These are phyloP conservation scores for Pollimyrus isidori DNA, from an alignment of 2,113 vertebrate genomes.

Conservation along the genomic window DNA sequence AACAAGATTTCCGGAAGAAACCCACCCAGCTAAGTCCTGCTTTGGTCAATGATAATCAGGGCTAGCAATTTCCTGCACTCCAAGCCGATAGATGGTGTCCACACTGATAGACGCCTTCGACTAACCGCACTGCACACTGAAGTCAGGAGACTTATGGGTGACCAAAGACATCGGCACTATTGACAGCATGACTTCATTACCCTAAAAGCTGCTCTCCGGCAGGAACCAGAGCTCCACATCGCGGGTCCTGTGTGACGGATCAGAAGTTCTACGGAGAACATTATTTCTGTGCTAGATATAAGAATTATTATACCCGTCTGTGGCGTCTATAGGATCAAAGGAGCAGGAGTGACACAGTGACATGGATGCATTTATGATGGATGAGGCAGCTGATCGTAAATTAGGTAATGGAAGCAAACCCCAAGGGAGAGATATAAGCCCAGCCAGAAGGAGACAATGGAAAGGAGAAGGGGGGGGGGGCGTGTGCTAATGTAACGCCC, in stretches of 20 bases:
- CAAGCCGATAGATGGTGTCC: background rate
- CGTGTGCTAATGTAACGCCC: background rate
- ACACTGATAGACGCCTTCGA: background rate
- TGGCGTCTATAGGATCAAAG: conserved; percentile 38
- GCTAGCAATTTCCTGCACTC: background rate
- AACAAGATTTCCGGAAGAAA: background rate
- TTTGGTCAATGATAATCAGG: background rate
- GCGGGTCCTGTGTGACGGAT: background rate
- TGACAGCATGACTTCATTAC: background rate
- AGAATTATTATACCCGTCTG: background rate
- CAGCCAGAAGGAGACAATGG: conserved; percentile 24
- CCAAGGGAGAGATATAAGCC: conserved; percentile 26
- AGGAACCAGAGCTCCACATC: background rate
- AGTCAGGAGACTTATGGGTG: background rate
- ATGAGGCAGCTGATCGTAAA: conserved; percentile 59
- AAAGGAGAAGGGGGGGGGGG: conserved; percentile 16
- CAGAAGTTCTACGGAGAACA: background rate
- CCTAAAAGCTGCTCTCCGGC: background rate
- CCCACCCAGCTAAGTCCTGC: background rate
- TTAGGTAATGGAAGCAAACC: conserved; percentile 57
- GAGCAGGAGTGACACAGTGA: conserved; percentile 45
- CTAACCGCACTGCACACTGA: background rate
- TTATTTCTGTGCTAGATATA: background rate
- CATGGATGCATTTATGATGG: conserved; percentile 61
- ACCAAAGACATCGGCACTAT: background rate